phyloP scores from a whole-genome alignment of 2,113 vertebrate species.

The Bufo gargarizans region DNA sequence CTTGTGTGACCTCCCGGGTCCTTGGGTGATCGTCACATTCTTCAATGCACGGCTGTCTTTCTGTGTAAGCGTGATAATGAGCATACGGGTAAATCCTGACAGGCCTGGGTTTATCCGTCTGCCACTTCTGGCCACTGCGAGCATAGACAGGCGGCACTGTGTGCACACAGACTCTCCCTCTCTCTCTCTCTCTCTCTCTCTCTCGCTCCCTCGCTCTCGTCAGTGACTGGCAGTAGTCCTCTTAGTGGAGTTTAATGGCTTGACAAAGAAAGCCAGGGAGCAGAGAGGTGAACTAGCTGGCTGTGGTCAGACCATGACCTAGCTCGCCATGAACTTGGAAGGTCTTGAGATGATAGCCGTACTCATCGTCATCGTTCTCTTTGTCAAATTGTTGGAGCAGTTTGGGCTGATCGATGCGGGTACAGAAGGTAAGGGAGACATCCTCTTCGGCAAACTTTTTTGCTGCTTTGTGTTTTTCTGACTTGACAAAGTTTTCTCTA shows the following conservation, averaged over 20 bases:
- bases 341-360: constrained; percentile 98
- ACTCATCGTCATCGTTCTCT: constrained; percentile 91
- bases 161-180: constrained; percentile 64
- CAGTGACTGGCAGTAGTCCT: constrained; percentile 66
- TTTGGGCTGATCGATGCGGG: constrained; percentile 92
- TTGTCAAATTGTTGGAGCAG: constrained; percentile 96
- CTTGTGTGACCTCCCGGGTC: constrained; percentile 60
- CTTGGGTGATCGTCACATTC: constrained; percentile 56
- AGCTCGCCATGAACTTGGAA: constrained; percentile 93
- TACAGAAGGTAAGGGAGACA: constrained; percentile 89
- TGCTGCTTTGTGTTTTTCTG: neutral
- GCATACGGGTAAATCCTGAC: constrained; percentile 61
- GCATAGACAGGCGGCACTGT: constrained; percentile 63
- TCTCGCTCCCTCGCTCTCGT: constrained; percentile 64
- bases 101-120: constrained; percentile 65
- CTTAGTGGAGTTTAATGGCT: constrained; percentile 82
- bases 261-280: constrained; percentile 71
- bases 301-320: constrained; percentile 82
- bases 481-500: neutral
- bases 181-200: constrained; percentile 63
- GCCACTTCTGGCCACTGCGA: constrained; percentile 67
- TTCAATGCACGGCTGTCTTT: constrained; percentile 60
- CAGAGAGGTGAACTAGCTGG: constrained; percentile 70
- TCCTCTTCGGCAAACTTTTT: constrained; percentile 68
- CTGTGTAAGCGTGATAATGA: constrained; percentile 64